Conservation (phyloP, 2,888 invertebrate genomes). For the Caenorhabditis plicata region DNA sequence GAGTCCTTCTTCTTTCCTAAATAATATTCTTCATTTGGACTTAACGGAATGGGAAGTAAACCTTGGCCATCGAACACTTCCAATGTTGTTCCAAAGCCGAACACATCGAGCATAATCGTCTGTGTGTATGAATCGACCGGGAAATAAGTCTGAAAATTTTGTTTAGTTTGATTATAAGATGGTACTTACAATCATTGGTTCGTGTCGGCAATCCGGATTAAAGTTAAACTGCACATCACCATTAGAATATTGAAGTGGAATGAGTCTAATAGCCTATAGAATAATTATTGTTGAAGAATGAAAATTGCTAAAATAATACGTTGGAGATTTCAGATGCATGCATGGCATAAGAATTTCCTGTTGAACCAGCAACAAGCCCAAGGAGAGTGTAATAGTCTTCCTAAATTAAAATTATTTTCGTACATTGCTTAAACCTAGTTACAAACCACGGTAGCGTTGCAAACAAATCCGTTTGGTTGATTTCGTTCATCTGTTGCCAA, state of each 20-base stretch:
- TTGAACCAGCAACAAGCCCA: constrained; percentile 32
- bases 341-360: constrained; percentile 27
- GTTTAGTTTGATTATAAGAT: too few species aligned
- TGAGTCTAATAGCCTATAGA: constrained; percentile 20
- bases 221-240: constrained; percentile 29
- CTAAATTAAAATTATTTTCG: constrained; percentile 2
- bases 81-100: constrained; percentile 28
- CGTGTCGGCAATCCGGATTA: constrained; percentile 27
- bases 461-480: constrained; percentile 31
- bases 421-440: not conserved
- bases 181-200: too few species aligned
- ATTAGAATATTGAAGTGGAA: constrained; percentile 40
- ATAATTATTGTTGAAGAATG: not conserved
- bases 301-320: not conserved
- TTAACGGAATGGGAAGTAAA: too few species aligned
- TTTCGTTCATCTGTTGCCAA: constrained; percentile 8
- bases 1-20: too few species aligned
- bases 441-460: constrained; percentile 34
- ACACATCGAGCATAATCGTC: constrained; percentile 31
- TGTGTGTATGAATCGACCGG: constrained; percentile 52
- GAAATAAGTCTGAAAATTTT: too few species aligned
- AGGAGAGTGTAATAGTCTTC: constrained; percentile 30
- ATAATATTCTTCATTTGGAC: too few species aligned
- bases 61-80: constrained; percentile 27
- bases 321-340: constrained; percentile 29